Evolutionary conservation across 1,140 invertebrate genomes (phyloP), one percentile per base, ranked within the genome.

Genomic region (Lepidurus arcticus): DNA sequence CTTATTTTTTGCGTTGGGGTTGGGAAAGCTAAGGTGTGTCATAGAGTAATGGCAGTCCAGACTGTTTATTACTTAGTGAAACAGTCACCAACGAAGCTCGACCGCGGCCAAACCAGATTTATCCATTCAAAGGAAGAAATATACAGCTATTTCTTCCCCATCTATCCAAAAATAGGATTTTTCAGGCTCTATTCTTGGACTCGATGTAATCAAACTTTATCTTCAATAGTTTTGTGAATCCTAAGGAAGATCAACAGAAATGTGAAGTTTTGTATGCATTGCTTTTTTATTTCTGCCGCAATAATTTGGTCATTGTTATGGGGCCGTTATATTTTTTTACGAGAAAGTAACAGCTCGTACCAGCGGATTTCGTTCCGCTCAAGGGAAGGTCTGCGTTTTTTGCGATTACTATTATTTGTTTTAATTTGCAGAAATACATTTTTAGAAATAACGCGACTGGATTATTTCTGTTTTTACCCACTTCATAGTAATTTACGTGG

Each of bases 41-140:
- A 65, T 65, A 65, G 16, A 65, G 16, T 21, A 65, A 21, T 65
- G 53, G 21, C 53, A 65, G 53, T 65, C 53, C 53, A 65, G 53
- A 65, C 8, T 65, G 16, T 65, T 65, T 65, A 65, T 65, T 65
- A 65, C 53, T 65, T 16, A 65, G 16, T 65, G 53, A 65, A 65
- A 16, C 53, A 9, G 53, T 65, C 53, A 13, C 21, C 34, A 34
- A 34, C 3, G 34, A 34, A 7, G 13, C 53, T 16, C 53, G 53
- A 65, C 16, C 16, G 21, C 53, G 16, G 13, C 13, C 21, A 34
- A 34, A 13, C 53, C 21, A n/a, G 53, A 21, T 65, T 65, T 65
- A 21, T 65, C 53, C 53, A 21, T 65, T 5, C 53, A 65, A 34
- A 65, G 45, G n/a, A 13, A 65, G 53, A 65, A 65, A 65, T 65